Evolutionary conservation across 2,113 vertebrate genomes (phyloP).

Genomic region (Sterna hirundo): DNA sequence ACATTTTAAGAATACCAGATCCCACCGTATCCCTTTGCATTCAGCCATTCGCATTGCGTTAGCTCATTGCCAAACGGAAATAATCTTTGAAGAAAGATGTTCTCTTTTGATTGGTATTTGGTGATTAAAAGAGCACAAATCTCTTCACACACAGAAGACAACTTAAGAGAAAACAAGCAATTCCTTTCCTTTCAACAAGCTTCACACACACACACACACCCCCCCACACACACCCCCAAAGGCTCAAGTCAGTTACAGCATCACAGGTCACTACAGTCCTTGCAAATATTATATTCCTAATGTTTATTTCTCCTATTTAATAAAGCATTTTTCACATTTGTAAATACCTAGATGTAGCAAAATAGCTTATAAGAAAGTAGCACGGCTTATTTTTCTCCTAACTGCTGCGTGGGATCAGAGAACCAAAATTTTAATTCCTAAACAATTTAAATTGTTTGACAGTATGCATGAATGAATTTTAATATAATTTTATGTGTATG

Average conservation of each 20-base stretch:
- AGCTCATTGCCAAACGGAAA: background rate
- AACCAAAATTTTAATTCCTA: background rate
- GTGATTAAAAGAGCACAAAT: background rate
- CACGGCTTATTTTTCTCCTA: background rate
- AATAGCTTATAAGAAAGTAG: background rate
- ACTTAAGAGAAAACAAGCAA: background rate
- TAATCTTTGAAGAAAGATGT: background rate
- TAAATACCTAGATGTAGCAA: background rate
- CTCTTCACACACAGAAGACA: background rate
- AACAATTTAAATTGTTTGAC: background rate
- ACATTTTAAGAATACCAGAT: background rate
- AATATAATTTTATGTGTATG: accelerated
- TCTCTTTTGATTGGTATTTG: background rate
- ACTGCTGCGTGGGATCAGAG: background rate
- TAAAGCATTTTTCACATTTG: background rate
- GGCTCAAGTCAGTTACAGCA: background rate
- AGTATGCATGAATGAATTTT: background rate
- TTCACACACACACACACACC: background rate
- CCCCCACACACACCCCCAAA: background rate
- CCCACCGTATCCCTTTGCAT: accelerated
- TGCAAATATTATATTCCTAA: background rate
- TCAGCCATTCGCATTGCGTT: background rate
- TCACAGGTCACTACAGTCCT: too few species aligned
- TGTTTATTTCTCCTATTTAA: background rate
- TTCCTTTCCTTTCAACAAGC: background rate